These are phyloP conservation scores for Callosobruchus maculatus DNA, from an alignment of 2,888 invertebrate genomes.

Conservation along the genomic window DNA sequence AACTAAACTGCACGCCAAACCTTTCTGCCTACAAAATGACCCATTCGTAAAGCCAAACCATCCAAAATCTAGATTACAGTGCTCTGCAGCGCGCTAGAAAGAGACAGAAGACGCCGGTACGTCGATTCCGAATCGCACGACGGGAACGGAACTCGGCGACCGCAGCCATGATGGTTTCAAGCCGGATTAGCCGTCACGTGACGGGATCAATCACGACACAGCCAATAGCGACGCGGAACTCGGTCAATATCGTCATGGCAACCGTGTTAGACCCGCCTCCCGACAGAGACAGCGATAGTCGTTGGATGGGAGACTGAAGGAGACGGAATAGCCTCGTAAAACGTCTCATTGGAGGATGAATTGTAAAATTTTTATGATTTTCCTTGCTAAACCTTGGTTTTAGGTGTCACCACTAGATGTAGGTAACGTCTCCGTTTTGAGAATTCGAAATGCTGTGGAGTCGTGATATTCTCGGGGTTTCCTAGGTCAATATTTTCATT, in stretches of 20 bases:
- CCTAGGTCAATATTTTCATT: background rate
- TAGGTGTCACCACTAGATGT: slow-evolving; percentile 49
- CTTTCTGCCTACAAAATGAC: no score
- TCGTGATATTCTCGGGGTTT: background rate
- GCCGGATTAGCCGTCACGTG: slow-evolving; percentile 42
- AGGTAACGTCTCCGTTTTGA: slow-evolving; percentile 44
- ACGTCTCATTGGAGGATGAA: slow-evolving; percentile 48
- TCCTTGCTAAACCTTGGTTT: slow-evolving; percentile 46
- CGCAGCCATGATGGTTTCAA: slow-evolving; percentile 45
- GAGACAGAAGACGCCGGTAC: slow-evolving; percentile 21
- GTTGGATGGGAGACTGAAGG: slow-evolving; percentile 23
- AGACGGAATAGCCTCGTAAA: slow-evolving; percentile 39
- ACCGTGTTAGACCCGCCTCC: slow-evolving; percentile 38
- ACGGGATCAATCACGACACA: slow-evolving; percentile 30
- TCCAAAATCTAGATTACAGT: background rate
- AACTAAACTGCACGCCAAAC: background rate
- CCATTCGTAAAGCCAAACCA: background rate
- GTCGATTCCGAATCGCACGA: slow-evolving; percentile 29
- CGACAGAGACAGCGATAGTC: slow-evolving; percentile 27
- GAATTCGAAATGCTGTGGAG: background rate
- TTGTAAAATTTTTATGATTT: slow-evolving; percentile 50
- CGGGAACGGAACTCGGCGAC: slow-evolving; percentile 21
- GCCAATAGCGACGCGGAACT: slow-evolving; percentile 38
- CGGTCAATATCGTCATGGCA: slow-evolving; percentile 49
- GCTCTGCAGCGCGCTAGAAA: slow-evolving; percentile 10